Evolutionary conservation across 1,140 invertebrate species (phyloP), one percentile per base, ranked within the genome.

Genomic region (Drosophila sp.): DNA sequence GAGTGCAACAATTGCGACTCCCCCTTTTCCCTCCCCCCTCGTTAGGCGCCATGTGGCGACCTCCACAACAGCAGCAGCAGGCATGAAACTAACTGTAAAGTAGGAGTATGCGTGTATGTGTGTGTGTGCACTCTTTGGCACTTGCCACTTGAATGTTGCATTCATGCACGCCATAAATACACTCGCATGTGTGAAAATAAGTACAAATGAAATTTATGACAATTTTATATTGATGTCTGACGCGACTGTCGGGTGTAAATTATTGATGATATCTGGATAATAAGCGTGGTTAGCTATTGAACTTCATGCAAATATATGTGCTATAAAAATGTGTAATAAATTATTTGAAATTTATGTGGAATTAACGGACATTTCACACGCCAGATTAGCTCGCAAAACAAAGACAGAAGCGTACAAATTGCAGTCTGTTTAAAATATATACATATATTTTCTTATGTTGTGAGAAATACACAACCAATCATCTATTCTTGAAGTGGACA

Each of bases 151-250:
- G 46, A 61, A 43, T 27, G 64, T 27, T 53, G 65, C 65, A 76
- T 67, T 80, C 82, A 72, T 81, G 89, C 78, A 83, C 80, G 80
- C 78, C 82, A 90, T 51, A 51, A 89, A 87, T 83, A 74, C 64
- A 71, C 67, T 64, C 67, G 69, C 75, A 80, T 74, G 36, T 5
- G 29, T 29, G 6, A 58, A 51, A 62, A 57, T 45, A 58, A 51
- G 59, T 76, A 77, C 80, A 84, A 78, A 90, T 84, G 34, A 77
- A 67, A 90, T 90, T 90, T 90, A 90, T 90, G 89, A 81, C 82
- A 87, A 76, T 90, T 90, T 83, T 80, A 73, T 80, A 80, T 87
- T 80, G 84, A 90, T 76, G 89, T 66, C 81, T 79, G 83, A 56
- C 69, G 81, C 46, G 79, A 50, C 71, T 78, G 62, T 66, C 69